Evolutionary conservation across 2,888 invertebrate species (phyloP).

Genomic region (Sarcophaga variegata): DNA sequence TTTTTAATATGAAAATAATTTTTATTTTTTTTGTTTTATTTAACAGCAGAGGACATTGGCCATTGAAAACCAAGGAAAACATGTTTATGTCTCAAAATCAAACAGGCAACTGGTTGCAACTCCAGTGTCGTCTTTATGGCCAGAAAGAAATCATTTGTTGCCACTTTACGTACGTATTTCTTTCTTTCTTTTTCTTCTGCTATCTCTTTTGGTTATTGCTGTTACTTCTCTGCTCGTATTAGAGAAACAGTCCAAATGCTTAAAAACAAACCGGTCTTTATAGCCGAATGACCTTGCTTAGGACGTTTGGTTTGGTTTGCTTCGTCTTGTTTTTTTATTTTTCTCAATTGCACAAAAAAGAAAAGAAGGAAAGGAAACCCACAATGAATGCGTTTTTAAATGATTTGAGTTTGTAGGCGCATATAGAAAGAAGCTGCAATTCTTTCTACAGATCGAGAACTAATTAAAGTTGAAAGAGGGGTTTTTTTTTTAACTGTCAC

Average conservation of each 20-base stretch:
- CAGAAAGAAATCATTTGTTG: conserved; percentile 35
- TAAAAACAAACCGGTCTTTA: conserved; percentile 54
- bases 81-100: conserved; percentile 38
- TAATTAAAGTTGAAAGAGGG: no score
- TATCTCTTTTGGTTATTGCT: conserved; percentile 31
- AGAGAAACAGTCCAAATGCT: not conserved
- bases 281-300: conserved; percentile 68
- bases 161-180: no score
- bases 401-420: not conserved
- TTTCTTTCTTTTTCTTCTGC: conserved; percentile 10
- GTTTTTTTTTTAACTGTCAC: no score
- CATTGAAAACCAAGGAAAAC: conserved; percentile 29
- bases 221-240: conserved; percentile 9
- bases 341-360: not conserved
- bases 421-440: no score
- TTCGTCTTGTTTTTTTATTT: not conserved
- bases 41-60: conserved; percentile 57
- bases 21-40: not conserved
- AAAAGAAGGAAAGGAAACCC: not conserved
- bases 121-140: conserved; percentile 1
- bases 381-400: not conserved
- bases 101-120: conserved; percentile 29
- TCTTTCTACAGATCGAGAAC: no score
- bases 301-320: conserved; percentile 55
- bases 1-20: conserved; percentile 54